Conservation (phyloP, 2,113 vertebrate species). For the Nibea coibor region DNA sequence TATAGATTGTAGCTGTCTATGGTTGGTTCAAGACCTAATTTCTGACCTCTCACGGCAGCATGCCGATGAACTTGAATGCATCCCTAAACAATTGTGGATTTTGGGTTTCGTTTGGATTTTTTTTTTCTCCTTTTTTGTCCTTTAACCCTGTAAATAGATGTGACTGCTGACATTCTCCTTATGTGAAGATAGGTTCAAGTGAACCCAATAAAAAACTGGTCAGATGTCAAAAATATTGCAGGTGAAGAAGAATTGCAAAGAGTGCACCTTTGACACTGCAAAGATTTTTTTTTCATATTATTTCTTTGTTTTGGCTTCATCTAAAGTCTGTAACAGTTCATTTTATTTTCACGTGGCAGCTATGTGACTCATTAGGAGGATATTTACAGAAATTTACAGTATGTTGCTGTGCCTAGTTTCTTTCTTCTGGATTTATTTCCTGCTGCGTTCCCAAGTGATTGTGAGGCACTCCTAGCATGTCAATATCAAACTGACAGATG, state of each 20-base stretch:
- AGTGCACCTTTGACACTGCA: conserved; percentile 14
- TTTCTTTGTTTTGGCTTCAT: neutral
- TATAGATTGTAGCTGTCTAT: neutral
- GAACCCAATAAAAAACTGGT: conserved; percentile 14
- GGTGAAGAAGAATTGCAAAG: neutral
- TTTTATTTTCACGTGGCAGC: neutral
- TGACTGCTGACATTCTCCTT: neutral
- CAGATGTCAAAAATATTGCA: neutral
- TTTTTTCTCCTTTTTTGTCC: neutral
- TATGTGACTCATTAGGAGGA: neutral
- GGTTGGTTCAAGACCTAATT: neutral
- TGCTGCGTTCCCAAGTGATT: conserved; percentile 55
- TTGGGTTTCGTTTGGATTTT: neutral
- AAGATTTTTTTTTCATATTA: neutral
- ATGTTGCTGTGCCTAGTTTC: neutral
- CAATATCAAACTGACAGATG: conserved; percentile 77
- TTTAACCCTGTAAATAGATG: conserved; percentile 3
- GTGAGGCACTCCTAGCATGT: conserved; percentile 56
- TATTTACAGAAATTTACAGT: conserved; percentile 8
- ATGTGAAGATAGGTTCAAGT: neutral
- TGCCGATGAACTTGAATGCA: neutral
- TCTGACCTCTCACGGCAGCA: conserved; percentile 13
- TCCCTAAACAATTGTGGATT: neutral
- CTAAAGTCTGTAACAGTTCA: neutral
- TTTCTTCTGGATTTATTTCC: conserved; percentile 31